Evolutionary conservation across 2,888 invertebrate genomes (phyloP).

Genomic region (Drosophila quinaria): DNA sequence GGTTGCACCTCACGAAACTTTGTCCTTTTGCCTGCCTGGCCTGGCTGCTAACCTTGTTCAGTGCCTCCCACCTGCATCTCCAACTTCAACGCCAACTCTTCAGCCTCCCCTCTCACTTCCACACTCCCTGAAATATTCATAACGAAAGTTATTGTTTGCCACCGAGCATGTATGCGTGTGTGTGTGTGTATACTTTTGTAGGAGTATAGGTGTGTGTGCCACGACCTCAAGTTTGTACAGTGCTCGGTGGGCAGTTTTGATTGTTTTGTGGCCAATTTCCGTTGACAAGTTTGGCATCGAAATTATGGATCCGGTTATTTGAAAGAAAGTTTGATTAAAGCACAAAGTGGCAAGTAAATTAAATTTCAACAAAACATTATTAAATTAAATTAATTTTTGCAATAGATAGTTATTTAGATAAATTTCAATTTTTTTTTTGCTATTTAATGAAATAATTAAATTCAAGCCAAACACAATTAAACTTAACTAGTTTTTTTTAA

Average conservation of each 20-base stretch:
- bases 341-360: slow-evolving; percentile 31
- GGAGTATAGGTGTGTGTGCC: slow-evolving; percentile 28
- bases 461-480: too few species aligned
- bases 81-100: not conserved
- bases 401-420: not conserved
- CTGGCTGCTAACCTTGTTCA: slow-evolving; percentile 17
- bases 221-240: slow-evolving; percentile 45
- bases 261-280: slow-evolving; percentile 68
- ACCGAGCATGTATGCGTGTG: slow-evolving; percentile 12
- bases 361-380: slow-evolving; percentile 5
- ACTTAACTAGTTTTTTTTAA: too few species aligned
- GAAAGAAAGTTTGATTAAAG: slow-evolving; percentile 43
- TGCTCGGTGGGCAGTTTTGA: slow-evolving; percentile 60
- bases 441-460: too few species aligned
- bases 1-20: slow-evolving; percentile 66
- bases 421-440: too few species aligned
- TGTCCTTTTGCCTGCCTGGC: slow-evolving; percentile 60
- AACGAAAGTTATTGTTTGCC: slow-evolving; percentile 78
- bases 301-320: slow-evolving; percentile 44
- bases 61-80: not conserved
- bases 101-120: not conserved
- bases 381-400: slow-evolving; percentile 16
- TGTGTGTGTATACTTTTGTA: slow-evolving; percentile 11
- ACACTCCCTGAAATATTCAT: slow-evolving; percentile 67
- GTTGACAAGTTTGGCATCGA: slow-evolving; percentile 52